Conservation (phyloP, 2,113 vertebrate species). For the Propithecus coquereli region DNA sequence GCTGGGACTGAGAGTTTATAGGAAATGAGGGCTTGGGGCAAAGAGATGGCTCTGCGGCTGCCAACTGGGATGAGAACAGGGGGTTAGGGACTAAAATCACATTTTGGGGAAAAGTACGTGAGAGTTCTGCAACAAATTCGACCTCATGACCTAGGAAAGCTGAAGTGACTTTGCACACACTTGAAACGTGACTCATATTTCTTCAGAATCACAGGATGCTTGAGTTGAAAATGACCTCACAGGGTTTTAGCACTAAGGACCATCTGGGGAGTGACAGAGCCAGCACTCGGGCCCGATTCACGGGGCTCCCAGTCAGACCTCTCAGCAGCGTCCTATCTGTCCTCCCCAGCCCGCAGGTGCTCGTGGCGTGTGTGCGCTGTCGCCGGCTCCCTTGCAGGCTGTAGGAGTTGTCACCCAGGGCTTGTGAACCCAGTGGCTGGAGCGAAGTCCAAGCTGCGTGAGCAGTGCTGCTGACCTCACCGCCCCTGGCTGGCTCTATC, state of each 20-base stretch:
- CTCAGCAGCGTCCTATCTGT: rapidly evolving
- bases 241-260: background rate
- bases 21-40: too few relatives aligned
- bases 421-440: constrained; percentile 45
- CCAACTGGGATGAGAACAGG: background rate
- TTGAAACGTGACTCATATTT: background rate
- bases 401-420: background rate
- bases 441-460: constrained; percentile 53
- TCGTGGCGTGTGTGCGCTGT: background rate
- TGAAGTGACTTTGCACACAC: background rate
- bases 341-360: background rate
- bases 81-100: background rate
- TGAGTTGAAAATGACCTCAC: background rate
- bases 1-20: background rate
- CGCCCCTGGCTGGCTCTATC: background rate
- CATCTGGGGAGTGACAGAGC: too few relatives aligned
- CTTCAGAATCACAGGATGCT: background rate
- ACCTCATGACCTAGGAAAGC: background rate
- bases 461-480: background rate
- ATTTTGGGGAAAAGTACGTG: background rate
- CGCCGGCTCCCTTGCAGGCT: background rate
- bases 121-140: background rate
- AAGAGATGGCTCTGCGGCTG: background rate
- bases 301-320: background rate
- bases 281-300: rapidly evolving